Base-by-base conservation (phyloP, 2,797 vertebrate genomes). In the Sebastes baramenuke region DNA sequence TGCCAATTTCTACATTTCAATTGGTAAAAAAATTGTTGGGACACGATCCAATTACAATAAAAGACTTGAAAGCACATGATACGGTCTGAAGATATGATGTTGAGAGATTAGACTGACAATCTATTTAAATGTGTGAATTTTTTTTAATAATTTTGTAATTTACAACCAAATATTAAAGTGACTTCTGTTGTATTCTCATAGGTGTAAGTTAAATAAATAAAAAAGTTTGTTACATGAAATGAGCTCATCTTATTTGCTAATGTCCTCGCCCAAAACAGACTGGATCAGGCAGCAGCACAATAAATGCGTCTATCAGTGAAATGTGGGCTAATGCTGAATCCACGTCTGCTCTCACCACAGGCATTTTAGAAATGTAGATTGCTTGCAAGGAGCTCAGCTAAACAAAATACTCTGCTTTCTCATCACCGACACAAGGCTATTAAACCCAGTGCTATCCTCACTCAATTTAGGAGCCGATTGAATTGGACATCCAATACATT, bases 351-450 rank as follows among this genome's bases (percentile, higher is more conserved):
- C 77, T 82, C 76, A 82, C 87, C 89, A 87, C 86, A 90, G 75
- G 60, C 83, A 88, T 91, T 66, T 87, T 13, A 86, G 71, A 90
- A 92, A 90, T 83, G 83, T 62, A 81, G 80, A 87, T 80, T 77
- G 72, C 77, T 87, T 72, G 61, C 72, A 25, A 55, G 60, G 34
- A 84, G 79, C 72, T 86, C 81, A 75, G 78, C 87, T 78, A 85
- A 87, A 89, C 79, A 72, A 80, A 88, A 85, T 36, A 56, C 79
- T 64, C 77, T 67, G 83, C 81, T 86, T 86, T 80, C 85, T 89
- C 87, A 86, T 88, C 78, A 77, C n/a, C 22, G 36, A 22, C 71
- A 54, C 55, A 60, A 46, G n/a, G 69, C 80, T 75, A 88, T 88
- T 84, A 85, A 69, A 74, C 72, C 24, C 61, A 5, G 12, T 2